These are phyloP conservation scores for Epinephelus fuscoguttatus DNA, from an alignment of 2,113 vertebrate genomes.

Conservation along the genomic window DNA sequence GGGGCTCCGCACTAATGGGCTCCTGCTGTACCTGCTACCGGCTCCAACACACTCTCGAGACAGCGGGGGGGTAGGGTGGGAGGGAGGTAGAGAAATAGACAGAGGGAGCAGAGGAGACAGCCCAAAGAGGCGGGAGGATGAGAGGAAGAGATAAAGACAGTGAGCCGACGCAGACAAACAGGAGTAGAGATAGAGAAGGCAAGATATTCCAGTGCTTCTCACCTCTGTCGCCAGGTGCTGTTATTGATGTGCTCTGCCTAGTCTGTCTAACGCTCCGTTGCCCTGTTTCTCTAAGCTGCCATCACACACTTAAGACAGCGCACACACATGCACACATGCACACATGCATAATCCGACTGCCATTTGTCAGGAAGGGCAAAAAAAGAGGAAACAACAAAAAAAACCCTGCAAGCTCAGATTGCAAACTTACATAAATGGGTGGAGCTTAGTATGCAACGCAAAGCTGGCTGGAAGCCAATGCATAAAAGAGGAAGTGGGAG, in stretches of 20 bases:
- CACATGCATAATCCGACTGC: slow-evolving; percentile 46
- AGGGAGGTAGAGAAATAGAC: slow-evolving; percentile 42
- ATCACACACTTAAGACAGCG: slow-evolving; percentile 32
- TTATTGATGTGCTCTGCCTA: slow-evolving; percentile 83
- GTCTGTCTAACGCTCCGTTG: slow-evolving; percentile 84
- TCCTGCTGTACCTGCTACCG: slow-evolving; percentile 96
- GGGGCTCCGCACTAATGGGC: slow-evolving; percentile 95
- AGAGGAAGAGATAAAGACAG: slow-evolving; percentile 78
- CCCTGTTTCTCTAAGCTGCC: slow-evolving; percentile 72
- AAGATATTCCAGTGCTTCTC: slow-evolving; percentile 83
- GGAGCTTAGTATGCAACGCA: slow-evolving; percentile 86
- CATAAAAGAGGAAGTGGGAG: slow-evolving; percentile 55
- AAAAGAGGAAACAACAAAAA: slow-evolving; percentile 62
- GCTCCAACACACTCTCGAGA: slow-evolving; percentile 91
- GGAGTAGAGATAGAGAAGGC: slow-evolving; percentile 63
- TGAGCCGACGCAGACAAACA: slow-evolving; percentile 69
- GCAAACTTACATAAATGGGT: slow-evolving; percentile 94
- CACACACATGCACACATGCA: slow-evolving; percentile 40
- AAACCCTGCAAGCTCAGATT: slow-evolving; percentile 89
- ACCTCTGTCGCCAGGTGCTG: slow-evolving; percentile 88
- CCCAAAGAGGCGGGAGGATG: slow-evolving; percentile 60
- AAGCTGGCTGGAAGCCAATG: slow-evolving; percentile 82
- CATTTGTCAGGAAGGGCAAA: slow-evolving; percentile 56
- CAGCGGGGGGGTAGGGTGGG: slow-evolving; percentile 41
- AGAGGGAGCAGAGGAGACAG: slow-evolving; percentile 70